Conservation (phyloP, 2,888 invertebrate species). For the Oscheius sp. region DNA sequence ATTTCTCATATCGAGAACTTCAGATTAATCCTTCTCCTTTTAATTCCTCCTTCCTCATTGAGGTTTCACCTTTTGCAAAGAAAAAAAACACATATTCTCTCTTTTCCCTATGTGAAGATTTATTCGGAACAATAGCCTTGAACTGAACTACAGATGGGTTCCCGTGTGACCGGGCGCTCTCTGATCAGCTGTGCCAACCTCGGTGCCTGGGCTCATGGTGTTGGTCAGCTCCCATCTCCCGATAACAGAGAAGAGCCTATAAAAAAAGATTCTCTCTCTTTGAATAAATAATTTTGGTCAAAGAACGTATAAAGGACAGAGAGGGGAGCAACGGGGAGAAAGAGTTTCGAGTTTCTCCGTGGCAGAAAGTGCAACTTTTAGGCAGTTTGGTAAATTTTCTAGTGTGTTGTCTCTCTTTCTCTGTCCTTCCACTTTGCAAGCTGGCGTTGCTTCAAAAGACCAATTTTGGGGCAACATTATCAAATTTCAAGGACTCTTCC, state of each 20-base stretch:
- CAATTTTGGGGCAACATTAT: no score
- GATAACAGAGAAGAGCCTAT: no score
- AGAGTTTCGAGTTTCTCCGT: no score
- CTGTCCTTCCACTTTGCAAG: not conserved
- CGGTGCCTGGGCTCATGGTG: not conserved
- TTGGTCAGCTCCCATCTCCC: not conserved
- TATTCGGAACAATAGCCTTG: not conserved
- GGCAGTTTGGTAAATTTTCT: no score
- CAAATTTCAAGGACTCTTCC: no score
- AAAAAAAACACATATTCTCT: not conserved
- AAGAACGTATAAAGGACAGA: no score
- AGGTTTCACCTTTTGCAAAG: not conserved
- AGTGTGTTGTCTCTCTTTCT: not conserved
- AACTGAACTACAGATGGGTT: not conserved
- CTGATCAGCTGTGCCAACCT: conserved; percentile 2
- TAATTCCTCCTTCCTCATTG: not conserved
- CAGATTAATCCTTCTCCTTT: not conserved
- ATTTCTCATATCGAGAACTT: not conserved
- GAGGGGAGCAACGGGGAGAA: no score
- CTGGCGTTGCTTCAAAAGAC: not conserved
- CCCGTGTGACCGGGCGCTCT: not conserved
- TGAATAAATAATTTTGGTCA: no score
- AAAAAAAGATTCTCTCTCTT: no score
- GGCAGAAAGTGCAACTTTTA: no score
- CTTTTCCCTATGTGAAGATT: not conserved